Evolutionary conservation across 2,113 vertebrate species (phyloP).

Genomic region (Urocolius indicus): DNA sequence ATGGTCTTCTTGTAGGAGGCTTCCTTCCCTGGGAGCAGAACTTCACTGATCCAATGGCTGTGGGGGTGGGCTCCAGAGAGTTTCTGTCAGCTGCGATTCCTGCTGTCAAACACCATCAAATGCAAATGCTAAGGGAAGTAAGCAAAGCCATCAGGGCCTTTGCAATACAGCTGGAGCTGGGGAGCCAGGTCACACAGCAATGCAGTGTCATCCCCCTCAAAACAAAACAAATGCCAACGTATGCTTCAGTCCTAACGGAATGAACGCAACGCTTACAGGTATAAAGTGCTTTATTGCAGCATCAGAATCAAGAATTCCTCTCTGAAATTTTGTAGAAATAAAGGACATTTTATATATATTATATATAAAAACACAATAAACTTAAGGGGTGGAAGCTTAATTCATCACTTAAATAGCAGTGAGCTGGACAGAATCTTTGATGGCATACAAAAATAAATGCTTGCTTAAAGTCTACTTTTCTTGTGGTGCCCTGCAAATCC

Average conservation of each 20-base stretch:
- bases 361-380: slow-evolving; percentile 34
- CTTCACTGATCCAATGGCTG: background rate
- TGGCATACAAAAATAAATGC: slow-evolving; percentile 58
- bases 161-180: background rate
- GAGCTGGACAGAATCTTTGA: slow-evolving; percentile 30
- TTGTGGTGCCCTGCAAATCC: background rate
- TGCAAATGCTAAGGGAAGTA: background rate
- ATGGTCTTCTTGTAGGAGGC: background rate
- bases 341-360: slow-evolving; percentile 32
- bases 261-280: background rate
- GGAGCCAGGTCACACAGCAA: background rate
- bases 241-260: background rate
- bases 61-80: accelerated
- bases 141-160: background rate
- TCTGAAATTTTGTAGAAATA: slow-evolving; percentile 28
- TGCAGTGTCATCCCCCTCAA: background rate
- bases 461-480: background rate
- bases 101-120: background rate
- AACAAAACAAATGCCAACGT: background rate
- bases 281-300: slow-evolving; percentile 75
- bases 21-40: background rate
- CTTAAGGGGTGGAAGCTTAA: slow-evolving; percentile 30
- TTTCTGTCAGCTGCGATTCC: background rate
- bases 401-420: slow-evolving; percentile 61
- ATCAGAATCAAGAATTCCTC: slow-evolving; percentile 53